phyloP scores from a whole-genome alignment of 2,888 invertebrate species.

The Aphidius colemani region DNA sequence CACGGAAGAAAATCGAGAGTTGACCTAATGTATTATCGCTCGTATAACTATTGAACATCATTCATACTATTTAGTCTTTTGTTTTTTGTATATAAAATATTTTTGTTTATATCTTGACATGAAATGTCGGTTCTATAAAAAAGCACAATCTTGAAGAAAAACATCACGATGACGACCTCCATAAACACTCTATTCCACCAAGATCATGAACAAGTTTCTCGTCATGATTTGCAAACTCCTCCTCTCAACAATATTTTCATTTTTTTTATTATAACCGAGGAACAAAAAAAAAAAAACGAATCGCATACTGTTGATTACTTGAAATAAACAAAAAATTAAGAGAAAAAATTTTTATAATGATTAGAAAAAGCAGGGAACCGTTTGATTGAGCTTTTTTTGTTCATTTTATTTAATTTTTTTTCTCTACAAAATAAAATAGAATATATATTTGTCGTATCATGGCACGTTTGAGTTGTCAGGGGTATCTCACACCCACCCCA shows the following conservation, averaged over 20 bases:
- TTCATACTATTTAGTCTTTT: too few species aligned
- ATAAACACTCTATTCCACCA: conserved; percentile 1
- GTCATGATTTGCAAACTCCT: conserved; percentile 8
- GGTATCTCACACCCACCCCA: too few species aligned
- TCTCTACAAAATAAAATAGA: not conserved
- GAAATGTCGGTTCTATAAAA: not conserved
- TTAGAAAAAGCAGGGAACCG: too few species aligned
- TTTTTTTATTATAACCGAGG: conserved; percentile 5
- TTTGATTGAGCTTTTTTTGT: not conserved
- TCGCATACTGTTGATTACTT: too few species aligned
- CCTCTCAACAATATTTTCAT: conserved; percentile 18
- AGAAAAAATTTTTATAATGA: too few species aligned
- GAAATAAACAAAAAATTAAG: too few species aligned
- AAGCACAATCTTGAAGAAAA: not conserved
- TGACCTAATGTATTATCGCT: not conserved
- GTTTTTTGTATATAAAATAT: too few species aligned
- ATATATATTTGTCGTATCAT: not conserved
- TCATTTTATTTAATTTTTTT: not conserved
- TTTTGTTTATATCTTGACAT: too few species aligned
- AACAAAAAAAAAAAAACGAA: not conserved
- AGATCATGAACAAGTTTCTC: not conserved
- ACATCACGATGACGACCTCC: conserved; percentile 5
- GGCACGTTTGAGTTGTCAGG: too few species aligned
- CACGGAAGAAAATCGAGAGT: conserved; percentile 24
- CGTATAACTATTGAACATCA: too few species aligned